A percentile compares a stretch with the other conserved stretches of the same genome.
Evolutionary conservation across 1,140 invertebrate genomes (phyloP).

Genomic region (Eumeta japonica): DNA sequence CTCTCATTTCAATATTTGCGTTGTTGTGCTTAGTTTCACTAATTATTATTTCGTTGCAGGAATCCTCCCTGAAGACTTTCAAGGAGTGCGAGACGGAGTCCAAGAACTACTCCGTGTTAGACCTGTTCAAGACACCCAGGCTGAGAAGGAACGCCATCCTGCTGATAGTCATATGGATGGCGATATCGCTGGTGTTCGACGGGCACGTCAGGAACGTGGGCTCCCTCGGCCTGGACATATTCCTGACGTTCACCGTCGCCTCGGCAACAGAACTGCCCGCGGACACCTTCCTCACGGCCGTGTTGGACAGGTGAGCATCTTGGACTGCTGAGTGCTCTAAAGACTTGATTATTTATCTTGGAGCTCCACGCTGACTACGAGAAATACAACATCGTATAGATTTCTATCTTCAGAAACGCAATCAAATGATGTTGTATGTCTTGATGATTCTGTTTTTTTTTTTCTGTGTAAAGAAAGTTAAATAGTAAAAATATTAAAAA

Average conservation of each 20-base stretch:
- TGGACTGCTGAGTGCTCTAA: no score
- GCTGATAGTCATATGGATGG: slow-evolving; percentile 82
- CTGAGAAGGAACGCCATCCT: slow-evolving; percentile 71
- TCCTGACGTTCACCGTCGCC: slow-evolving; percentile 80
- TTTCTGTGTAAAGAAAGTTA: no score
- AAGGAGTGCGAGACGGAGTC: slow-evolving; percentile 69
- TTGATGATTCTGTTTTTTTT: no score
- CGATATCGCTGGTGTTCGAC: slow-evolving; percentile 81
- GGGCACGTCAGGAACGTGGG: slow-evolving; percentile 83
- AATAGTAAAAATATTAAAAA: no score
- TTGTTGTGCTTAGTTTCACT: no score
- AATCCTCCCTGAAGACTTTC: slow-evolving; percentile 62
- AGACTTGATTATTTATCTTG: no score
- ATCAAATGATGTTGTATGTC: no score
- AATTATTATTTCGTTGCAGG: slow-evolving; percentile 46
- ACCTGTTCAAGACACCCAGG: slow-evolving; percentile 74
- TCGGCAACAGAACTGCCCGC: slow-evolving; percentile 80
- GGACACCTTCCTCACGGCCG: slow-evolving; percentile 76
- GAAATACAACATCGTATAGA: no score
- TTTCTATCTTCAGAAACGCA: no score
- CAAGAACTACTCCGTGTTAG: slow-evolving; percentile 72
- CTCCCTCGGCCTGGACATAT: slow-evolving; percentile 75
- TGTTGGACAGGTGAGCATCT: slow-evolving; percentile 65
- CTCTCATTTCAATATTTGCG: no score
- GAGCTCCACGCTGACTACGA: no score